Evolutionary conservation across 2,888 invertebrate species (phyloP).

Genomic region (Drosophila anomelani): DNA sequence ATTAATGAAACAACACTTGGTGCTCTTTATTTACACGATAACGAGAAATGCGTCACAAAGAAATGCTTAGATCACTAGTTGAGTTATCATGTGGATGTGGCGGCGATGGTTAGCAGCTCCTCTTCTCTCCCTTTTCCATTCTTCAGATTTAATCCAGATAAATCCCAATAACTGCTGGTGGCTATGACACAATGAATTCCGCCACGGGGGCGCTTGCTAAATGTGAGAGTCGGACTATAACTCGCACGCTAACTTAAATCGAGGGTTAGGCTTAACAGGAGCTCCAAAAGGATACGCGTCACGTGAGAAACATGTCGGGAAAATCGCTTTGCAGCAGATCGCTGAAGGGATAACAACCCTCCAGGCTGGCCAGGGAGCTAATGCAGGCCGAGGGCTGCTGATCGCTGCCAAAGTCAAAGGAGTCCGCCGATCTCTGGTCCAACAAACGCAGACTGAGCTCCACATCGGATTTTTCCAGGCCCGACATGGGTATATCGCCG

Average conservation of each 20-base stretch:
- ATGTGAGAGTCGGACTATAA: conserved; percentile 61
- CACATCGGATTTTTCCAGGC: conserved; percentile 78
- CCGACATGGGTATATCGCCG: conserved; percentile 61
- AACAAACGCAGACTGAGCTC: conserved; percentile 82
- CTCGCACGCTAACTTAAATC: conserved; percentile 57
- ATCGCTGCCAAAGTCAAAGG: conserved; percentile 80
- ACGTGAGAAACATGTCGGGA: conserved; percentile 83
- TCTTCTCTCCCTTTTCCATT: neutral
- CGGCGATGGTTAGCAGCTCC: conserved; percentile 37
- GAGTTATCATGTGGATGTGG: conserved; percentile 46
- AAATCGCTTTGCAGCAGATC: conserved; percentile 83
- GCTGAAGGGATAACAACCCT: conserved; percentile 81
- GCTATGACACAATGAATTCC: conserved; percentile 78
- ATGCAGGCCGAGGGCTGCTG: conserved; percentile 81
- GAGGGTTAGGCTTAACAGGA: conserved; percentile 49
- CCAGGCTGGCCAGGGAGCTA: conserved; percentile 81
- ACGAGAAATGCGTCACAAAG: conserved; percentile 48
- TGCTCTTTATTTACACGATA: conserved; percentile 60
- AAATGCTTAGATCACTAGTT: conserved; percentile 65
- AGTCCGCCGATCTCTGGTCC: conserved; percentile 82
- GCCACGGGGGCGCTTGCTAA: conserved; percentile 49
- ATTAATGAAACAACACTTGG: conserved; percentile 56
- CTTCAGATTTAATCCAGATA: conserved; percentile 1
- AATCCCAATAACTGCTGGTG: conserved; percentile 31
- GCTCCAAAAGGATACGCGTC: conserved; percentile 60